phyloP scores from a whole-genome alignment of 2,888 invertebrate genomes.

The Brenthis ino region DNA sequence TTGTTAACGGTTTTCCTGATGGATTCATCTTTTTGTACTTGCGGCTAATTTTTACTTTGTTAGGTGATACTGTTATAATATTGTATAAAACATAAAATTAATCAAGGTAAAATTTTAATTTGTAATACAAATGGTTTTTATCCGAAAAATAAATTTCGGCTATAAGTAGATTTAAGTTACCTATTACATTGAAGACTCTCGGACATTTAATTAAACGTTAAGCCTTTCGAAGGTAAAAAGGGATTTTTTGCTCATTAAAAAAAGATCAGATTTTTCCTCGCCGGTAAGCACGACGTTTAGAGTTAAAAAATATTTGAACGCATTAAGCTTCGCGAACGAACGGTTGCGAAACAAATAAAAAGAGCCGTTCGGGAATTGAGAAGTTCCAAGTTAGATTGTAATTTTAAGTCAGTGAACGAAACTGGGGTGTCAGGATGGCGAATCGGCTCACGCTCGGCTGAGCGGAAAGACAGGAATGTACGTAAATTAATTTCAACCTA shows the following conservation, averaged over 20 bases:
- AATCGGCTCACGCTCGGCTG: slow-evolving; percentile 68
- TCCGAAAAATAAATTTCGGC: slow-evolving; percentile 33
- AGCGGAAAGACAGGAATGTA: slow-evolving; percentile 74
- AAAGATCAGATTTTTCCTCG: slow-evolving; percentile 45
- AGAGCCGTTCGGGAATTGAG: slow-evolving; percentile 47
- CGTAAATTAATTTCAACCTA: slow-evolving; percentile 71
- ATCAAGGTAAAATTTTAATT: slow-evolving; percentile 15
- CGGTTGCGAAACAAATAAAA: slow-evolving; percentile 57
- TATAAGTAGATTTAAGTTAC: slow-evolving; percentile 40
- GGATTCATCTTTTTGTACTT: background rate
- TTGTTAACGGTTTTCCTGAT: background rate
- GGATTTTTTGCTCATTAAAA: slow-evolving; percentile 43
- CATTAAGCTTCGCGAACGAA: slow-evolving; percentile 49
- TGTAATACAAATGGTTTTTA: slow-evolving; percentile 21
- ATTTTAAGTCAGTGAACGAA: slow-evolving; percentile 70
- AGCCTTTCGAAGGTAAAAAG: slow-evolving; percentile 37
- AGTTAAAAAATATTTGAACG: slow-evolving; percentile 44
- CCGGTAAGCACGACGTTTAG: slow-evolving; percentile 42
- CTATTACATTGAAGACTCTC: slow-evolving; percentile 37
- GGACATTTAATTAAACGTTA: slow-evolving; percentile 41
- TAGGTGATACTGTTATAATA: slow-evolving; percentile 14
- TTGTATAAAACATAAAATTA: slow-evolving; percentile 8
- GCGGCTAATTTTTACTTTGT: slow-evolving; percentile 6
- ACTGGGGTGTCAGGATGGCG: slow-evolving; percentile 68
- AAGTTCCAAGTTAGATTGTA: slow-evolving; percentile 59